Conservation (phyloP, 2,888 invertebrate species). For the Nomada flava region DNA sequence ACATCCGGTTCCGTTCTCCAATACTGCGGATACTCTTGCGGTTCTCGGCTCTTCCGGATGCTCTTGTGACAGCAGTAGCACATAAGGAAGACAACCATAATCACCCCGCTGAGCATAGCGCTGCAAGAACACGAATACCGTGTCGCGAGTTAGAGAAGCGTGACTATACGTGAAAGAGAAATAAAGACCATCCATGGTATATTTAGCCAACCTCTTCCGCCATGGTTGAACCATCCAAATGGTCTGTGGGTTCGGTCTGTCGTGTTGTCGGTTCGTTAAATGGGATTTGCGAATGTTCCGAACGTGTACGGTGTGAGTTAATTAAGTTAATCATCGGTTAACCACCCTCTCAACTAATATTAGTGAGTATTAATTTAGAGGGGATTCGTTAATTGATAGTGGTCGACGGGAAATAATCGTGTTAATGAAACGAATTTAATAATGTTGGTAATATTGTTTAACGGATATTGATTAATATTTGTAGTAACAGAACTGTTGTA, state of each 20-base stretch:
- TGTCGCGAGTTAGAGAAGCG: slow-evolving; percentile 14
- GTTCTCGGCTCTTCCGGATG: slow-evolving; percentile 84
- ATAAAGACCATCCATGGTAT: slow-evolving; percentile 37
- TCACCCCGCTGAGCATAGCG: slow-evolving; percentile 91
- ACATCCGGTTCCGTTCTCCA: slow-evolving; percentile 85
- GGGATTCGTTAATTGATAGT: not conserved
- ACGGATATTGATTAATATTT: too few species aligned
- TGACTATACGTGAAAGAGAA: slow-evolving; percentile 7
- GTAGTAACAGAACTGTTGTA: too few species aligned
- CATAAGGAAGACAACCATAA: slow-evolving; percentile 90
- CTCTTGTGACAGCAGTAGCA: slow-evolving; percentile 90
- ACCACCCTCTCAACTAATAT: too few species aligned
- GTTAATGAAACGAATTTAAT: not conserved
- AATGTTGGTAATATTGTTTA: too few species aligned
- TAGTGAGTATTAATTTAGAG: too few species aligned
- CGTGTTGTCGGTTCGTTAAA: slow-evolving; percentile 2
- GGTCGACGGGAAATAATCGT: not conserved
- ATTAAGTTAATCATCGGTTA: too few species aligned
- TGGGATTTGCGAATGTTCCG: not conserved
- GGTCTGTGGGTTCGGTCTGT: slow-evolving; percentile 2
- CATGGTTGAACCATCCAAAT: slow-evolving; percentile 10
- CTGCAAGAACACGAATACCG: slow-evolving; percentile 84
- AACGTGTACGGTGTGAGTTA: too few species aligned
- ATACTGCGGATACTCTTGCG: slow-evolving; percentile 83
- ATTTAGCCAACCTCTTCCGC: slow-evolving; percentile 42